These are phyloP conservation scores for Cotesia glomerata DNA, from an alignment of 1,140 invertebrate genomes.

Conservation along the genomic window DNA sequence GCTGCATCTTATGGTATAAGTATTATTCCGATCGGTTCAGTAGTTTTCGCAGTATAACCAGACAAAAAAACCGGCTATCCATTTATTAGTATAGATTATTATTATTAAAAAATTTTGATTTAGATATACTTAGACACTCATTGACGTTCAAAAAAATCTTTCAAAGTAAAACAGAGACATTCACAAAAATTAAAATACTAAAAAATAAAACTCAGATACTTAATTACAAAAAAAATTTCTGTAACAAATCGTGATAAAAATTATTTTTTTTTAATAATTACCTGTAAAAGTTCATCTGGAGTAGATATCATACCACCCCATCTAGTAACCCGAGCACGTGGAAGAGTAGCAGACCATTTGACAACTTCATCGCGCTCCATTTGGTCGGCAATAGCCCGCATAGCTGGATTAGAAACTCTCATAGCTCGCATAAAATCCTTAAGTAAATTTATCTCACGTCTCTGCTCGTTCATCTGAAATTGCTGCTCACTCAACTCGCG, in stretches of 20 bases:
- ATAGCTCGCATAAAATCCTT: constrained; percentile 94
- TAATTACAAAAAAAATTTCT: too few relatives aligned
- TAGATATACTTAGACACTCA: not conserved
- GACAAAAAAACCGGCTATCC: too few relatives aligned
- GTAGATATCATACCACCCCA: constrained; percentile 99
- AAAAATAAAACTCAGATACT: too few relatives aligned
- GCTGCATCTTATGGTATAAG: too few relatives aligned
- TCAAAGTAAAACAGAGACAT: not conserved
- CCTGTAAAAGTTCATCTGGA: constrained; percentile 91
- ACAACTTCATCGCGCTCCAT: constrained; percentile 93
- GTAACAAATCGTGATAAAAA: not conserved
- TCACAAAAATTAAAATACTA: too few relatives aligned
- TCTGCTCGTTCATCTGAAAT: constrained; percentile 86
- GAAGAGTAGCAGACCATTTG: constrained; percentile 87
- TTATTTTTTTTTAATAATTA: constrained; percentile 47
- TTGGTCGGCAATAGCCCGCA: constrained; percentile 86
- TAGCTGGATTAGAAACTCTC: constrained; percentile 86
- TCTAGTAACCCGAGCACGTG: constrained; percentile 85
- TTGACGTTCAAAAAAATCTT: not conserved
- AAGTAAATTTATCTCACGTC: constrained; percentile 83
- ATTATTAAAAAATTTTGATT: too few relatives aligned
- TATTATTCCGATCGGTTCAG: too few relatives aligned
- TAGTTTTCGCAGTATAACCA: too few relatives aligned
- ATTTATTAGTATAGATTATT: too few relatives aligned
- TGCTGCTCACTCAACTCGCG: constrained; percentile 85